Evolutionary conservation across 2,888 invertebrate species (phyloP), one percentile per base, ranked within the genome.

Genomic region (Polymixis lichenea): DNA sequence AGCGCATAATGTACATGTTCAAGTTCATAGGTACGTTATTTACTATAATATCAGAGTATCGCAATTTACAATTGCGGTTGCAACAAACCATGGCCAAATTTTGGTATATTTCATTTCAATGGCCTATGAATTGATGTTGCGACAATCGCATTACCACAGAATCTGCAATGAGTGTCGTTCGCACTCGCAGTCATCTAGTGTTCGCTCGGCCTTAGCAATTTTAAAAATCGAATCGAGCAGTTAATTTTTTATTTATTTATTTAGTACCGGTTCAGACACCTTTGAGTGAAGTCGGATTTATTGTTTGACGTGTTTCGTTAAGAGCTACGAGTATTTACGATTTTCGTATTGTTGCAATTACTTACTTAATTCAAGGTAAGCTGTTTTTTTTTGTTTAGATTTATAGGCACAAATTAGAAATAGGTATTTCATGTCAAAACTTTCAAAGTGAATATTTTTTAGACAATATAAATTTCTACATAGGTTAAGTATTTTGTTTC

Each of bases 91-190:
- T 75, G 61, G 66, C 55, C 9, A 73, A 72, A 71, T 85, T 83
- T 83, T 82, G 82, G 72, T 17, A 60, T 55, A 73, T 64, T 82
- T 85, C 72, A 68, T 71, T 71, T 67, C 55, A 76, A 66, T 32
- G 61, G 56, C 13, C 58, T 56, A 56, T 25, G 71, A 60, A 77
- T 62, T 38, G 58, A 5, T 70, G 61, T 83, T 83, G 43, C 82
- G 71, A 74, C 72, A 81, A 74, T 68, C 66, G 53, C 82, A 77
- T 82, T 85, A 61, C 82, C 72, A 58, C 82, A 82, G 66, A 82
- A 72, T 55, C 17, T 58, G 51, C 62, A 15, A 60, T 51, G 77
- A 64, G 77, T 65, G 46, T 53, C 56, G 68, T 68, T 22, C 28
- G 72, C 55, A 51, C 56, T 72, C 15, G 46, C 60, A 60, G 43